Percentiles rank a stretch among this genome's conserved stretches.
Evolutionary conservation across 2,888 invertebrate species (phyloP).

Genomic region (Phyto melanocephala): DNA sequence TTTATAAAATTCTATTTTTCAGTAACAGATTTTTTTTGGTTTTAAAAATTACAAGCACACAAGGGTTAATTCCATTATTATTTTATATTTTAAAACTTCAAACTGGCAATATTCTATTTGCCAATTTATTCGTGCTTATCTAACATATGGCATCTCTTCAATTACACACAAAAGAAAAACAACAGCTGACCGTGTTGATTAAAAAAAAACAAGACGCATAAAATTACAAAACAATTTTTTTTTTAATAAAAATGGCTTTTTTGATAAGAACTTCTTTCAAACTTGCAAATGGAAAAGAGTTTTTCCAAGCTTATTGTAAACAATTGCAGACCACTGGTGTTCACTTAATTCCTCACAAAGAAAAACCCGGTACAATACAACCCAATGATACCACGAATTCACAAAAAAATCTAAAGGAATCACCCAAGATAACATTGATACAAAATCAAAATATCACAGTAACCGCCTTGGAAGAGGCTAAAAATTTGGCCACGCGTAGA

Average conservation of each 20-base stretch:
- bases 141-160: background rate
- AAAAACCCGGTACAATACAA: background rate
- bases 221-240: constrained; percentile 21
- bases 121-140: no score
- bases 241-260: constrained; percentile 34
- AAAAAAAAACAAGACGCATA: background rate
- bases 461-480: constrained; percentile 84
- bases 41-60: no score
- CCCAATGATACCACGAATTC: background rate
- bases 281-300: background rate
- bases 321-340: background rate
- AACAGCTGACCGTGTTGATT: background rate
- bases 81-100: background rate
- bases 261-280: constrained; percentile 24
- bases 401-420: constrained; percentile 32
- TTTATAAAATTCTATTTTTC: no score
- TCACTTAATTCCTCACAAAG: background rate
- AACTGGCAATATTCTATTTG: no score
- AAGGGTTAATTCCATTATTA: background rate
- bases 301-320: background rate
- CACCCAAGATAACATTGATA: constrained; percentile 83
- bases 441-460: constrained; percentile 81
- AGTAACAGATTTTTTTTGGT: no score
- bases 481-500: constrained; percentile 84
- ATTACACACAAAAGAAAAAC: background rate